Evolutionary conservation across 2,888 invertebrate species (phyloP), one percentile per base, ranked within the genome.

Genomic region (Dryadula phaetusa): DNA sequence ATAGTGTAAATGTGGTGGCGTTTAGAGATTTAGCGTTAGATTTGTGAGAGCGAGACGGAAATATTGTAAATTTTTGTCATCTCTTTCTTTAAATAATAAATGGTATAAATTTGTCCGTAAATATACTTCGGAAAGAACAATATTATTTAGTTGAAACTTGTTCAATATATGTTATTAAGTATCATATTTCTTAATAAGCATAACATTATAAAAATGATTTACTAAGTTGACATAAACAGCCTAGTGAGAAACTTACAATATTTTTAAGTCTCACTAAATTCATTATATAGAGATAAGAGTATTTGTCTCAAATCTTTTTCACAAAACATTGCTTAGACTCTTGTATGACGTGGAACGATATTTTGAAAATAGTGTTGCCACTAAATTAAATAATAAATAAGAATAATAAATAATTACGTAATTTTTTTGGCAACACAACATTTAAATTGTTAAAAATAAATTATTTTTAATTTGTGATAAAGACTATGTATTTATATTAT

Each of bases 401-500:
- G n/a, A n/a, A n/a, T n/a, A n/a, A n/a, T n/a, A n/a, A n/a, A n/a
- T n/a, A n/a, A n/a, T n/a, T n/a, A n/a, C n/a, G n/a, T n/a, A n/a
- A n/a, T n/a, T n/a, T 28, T 32, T 49, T 16, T 52, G 16, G 28
- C 28, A 10, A 28, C 28, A 52, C 28, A 49, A 7, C 16, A 16
- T 49, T 7, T 49, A 28, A 8, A 16, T n/a, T 8, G 3, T 28
- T 25, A 32, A 8, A 7, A 32, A 7, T 6, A 32, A 32, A 32
- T 1, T 5, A 7, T 12, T 37, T 2, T 37, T 37, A 37, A 37
- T 2, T 7, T 8, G 1, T 49, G 5, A 7, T 8, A n/a, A 25
- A 10, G 3, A 28, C 16, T 52, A 16, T 32, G 52, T 32, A 52
- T 32, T 52, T 32, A 32, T 12, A 52, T 52, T 52, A 52, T 52